Evolutionary conservation across 2,888 invertebrate species (phyloP).

Genomic region (Caenorhabditis sp.): DNA sequence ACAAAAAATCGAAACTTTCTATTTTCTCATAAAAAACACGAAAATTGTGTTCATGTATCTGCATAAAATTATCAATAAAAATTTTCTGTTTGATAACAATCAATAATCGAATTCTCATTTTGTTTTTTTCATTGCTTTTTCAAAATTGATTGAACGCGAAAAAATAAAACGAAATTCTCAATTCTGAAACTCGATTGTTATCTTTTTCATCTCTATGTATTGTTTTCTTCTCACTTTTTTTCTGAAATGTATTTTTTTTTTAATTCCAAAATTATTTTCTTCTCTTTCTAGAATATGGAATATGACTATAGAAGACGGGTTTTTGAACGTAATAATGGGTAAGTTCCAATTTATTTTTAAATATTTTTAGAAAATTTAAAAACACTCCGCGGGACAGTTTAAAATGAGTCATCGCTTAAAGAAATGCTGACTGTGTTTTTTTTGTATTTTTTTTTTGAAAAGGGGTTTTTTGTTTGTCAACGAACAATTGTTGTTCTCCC

Average conservation of each 20-base stretch:
- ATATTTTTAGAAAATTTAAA: no score
- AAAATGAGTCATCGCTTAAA: constrained; percentile 1
- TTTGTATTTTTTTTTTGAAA: neutral
- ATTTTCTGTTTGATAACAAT: neutral
- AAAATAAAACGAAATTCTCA: no score
- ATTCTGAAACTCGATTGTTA: constrained; percentile 7
- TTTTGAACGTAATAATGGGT: constrained; percentile 32
- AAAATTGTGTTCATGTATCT: neutral
- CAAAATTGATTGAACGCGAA: neutral
- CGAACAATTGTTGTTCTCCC: neutral
- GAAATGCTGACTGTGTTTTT: neutral
- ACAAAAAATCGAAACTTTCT: no score
- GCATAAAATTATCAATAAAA: constrained; percentile 5
- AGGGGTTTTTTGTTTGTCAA: neutral
- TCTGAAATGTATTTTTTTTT: constrained; percentile 14
- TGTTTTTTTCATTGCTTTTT: constrained; percentile 3
- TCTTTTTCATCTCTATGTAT: constrained; percentile 7
- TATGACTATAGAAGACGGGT: constrained; percentile 42
- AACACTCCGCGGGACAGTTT: no score
- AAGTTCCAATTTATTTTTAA: no score
- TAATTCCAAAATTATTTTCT: neutral
- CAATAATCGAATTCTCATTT: neutral
- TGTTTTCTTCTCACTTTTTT: constrained; percentile 13
- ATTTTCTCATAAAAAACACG: no score
- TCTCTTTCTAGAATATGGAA: constrained; percentile 15